Base-by-base conservation (phyloP, 2,888 invertebrate species). In the Heteromurus nitidus region DNA sequence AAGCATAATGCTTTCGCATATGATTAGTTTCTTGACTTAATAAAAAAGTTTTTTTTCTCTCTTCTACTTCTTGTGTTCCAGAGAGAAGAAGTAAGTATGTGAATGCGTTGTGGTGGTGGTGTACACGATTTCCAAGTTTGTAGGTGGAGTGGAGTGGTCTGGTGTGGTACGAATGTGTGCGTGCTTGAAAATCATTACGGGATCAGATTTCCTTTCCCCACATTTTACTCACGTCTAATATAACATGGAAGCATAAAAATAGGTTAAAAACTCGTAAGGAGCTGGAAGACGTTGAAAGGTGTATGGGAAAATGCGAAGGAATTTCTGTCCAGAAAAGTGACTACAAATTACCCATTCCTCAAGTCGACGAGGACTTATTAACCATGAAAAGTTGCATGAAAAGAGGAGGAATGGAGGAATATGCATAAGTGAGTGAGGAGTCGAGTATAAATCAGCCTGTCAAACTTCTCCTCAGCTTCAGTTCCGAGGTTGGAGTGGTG, bases 371-470 rank as follows among this genome's bases (percentile, higher is more conserved):
- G 36, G 5, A 36, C n/a, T 50, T 50, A 50, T 50, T 50, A 58
- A 18, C 58, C 58, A 58, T 28, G 58, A 58, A 58, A 58, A 58
- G 13, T 24, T 58, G 11, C 22, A 26, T 2, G 24, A 18, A 28
- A 26, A 11, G 28, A 60, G 44, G 47, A 3, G 42, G 16, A 44
- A 62, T 60, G 7, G 30, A 72, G 24, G 42, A 72, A 42, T 55
- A 42, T 24, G 50, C 20, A 50, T 18, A 5, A 11, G n/a, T 50
- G 3, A 22, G 26, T 58, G 58, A 36, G 58, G 31, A 31, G 30
- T 20, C 22, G 42, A 28, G 73, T 73, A 72, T 72, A 72, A 72
- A 72, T 72, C 72, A 72, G 72, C 60, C 72, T 42, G 60, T 72
- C 72, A 72, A 72, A 72, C 26, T 26, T 36, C 47, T 18, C 18